A percentile compares a stretch with the other conserved stretches of the same genome.
These are phyloP conservation scores for Teleogryllus oceanicus DNA, from an alignment of 2,888 invertebrate species.

Conservation along the genomic window DNA sequence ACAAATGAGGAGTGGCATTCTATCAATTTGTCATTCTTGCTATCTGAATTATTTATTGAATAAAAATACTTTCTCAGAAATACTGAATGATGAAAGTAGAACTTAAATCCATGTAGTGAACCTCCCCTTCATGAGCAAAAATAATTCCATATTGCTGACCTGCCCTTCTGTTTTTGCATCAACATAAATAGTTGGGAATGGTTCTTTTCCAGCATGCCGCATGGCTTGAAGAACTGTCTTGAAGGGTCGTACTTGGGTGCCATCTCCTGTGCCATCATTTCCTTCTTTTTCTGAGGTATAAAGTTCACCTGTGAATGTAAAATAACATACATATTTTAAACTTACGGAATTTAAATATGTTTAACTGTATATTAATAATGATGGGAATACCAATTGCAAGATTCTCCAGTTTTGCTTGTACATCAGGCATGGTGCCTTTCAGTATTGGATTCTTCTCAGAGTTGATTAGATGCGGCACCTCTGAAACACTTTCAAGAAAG, in stretches of 20 bases:
- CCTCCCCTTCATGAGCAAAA: too few relatives aligned
- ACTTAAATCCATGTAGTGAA: too few relatives aligned
- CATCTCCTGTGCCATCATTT: slow-evolving; percentile 82
- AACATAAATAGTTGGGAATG: slow-evolving; percentile 80
- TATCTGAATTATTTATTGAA: too few relatives aligned
- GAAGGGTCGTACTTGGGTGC: slow-evolving; percentile 77
- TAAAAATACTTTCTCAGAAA: too few relatives aligned
- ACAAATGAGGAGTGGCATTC: too few relatives aligned
- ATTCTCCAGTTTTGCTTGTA: slow-evolving; percentile 12
- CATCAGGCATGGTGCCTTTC: slow-evolving; percentile 19
- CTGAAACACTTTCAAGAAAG: too few relatives aligned
- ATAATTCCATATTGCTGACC: background rate
- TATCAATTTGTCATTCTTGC: too few relatives aligned
- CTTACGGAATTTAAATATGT: background rate
- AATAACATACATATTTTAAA: background rate
- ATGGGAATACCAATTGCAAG: slow-evolving; percentile 4
- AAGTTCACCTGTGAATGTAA: slow-evolving; percentile 55
- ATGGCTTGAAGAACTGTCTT: slow-evolving; percentile 89
- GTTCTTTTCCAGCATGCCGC: slow-evolving; percentile 80
- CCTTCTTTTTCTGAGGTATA: slow-evolving; percentile 90
- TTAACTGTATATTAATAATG: background rate
- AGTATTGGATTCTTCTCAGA: too few relatives aligned
- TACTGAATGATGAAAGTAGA: too few relatives aligned
- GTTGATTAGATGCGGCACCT: too few relatives aligned
- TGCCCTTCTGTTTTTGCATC: slow-evolving; percentile 71